Conservation (phyloP, 2,113 vertebrate species). For the Desmodus rotundus region DNA sequence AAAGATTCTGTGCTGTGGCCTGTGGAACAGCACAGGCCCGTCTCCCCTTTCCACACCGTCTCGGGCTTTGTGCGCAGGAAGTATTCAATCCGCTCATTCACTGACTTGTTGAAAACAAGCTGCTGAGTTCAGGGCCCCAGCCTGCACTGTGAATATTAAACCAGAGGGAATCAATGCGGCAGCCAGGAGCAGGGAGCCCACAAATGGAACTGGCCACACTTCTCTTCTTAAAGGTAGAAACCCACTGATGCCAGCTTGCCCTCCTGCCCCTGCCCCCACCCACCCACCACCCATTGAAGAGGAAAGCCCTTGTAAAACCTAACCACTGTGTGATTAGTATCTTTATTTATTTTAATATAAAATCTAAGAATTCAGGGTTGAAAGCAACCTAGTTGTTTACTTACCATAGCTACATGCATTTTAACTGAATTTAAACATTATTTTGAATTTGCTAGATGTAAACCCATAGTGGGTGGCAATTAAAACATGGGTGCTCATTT, state of each 20-base stretch:
- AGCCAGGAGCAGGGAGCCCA: not conserved
- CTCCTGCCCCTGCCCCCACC: not conserved
- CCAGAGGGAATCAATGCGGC: not conserved
- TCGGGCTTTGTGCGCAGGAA: not conserved
- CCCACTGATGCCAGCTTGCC: not conserved
- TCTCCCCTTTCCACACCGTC: not conserved
- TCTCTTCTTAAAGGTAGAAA: not conserved
- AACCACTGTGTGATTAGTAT: not conserved
- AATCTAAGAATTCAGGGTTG: not conserved
- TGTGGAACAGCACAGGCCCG: not conserved
- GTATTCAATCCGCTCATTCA: not conserved
- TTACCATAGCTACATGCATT: not conserved
- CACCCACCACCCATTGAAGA: not conserved
- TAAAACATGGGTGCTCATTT: not conserved
- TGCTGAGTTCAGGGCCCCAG: not conserved
- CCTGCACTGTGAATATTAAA: not conserved
- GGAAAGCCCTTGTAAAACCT: not conserved
- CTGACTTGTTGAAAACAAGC: not conserved
- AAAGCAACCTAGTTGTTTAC: not conserved
- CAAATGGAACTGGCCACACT: too few relatives aligned
- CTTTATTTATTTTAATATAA: slow-evolving; percentile 2
- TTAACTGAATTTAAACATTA: not conserved
- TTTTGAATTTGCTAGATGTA: not conserved
- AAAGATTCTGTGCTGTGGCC: not conserved
- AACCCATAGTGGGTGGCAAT: not conserved